A percentile compares a stretch with the other conserved stretches of the same genome.
phyloP scores from a whole-genome alignment of 2,113 vertebrate species.

The Bagarius yarrelli region DNA sequence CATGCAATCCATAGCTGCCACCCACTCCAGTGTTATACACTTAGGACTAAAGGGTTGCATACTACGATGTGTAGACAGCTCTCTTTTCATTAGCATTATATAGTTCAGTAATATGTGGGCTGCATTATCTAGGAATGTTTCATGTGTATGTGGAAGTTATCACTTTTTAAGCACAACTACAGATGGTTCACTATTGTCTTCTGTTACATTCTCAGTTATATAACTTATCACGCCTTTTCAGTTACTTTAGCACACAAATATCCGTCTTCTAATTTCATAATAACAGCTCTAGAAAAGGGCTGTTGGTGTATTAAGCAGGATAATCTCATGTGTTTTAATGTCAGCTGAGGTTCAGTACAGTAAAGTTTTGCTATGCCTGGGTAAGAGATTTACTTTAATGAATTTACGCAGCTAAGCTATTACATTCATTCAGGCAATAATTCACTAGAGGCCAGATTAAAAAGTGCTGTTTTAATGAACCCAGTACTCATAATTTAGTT shows the following conservation, averaged over 20 bases:
- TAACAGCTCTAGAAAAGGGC: background rate
- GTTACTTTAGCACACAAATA: no score
- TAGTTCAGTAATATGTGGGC: constrained; percentile 38
- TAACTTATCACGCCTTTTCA: constrained; percentile 29
- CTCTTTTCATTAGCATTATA: constrained; percentile 36
- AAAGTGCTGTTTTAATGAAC: background rate
- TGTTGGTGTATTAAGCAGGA: constrained; percentile 10
- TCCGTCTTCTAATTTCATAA: background rate
- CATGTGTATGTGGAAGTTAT: constrained; percentile 34
- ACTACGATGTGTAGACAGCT: constrained; percentile 38
- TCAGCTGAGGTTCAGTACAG: constrained; percentile 5
- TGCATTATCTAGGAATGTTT: constrained; percentile 32
- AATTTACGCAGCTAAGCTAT: background rate
- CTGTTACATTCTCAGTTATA: constrained; percentile 28
- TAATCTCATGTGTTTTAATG: constrained; percentile 19
- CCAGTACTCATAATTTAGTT: background rate
- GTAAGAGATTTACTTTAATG: constrained; percentile 20
- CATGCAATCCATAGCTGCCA: constrained; percentile 43
- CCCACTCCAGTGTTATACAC: constrained; percentile 35
- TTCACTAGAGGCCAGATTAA: background rate
- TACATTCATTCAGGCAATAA: background rate
- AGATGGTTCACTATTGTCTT: constrained; percentile 30
- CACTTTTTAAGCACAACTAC: constrained; percentile 30
- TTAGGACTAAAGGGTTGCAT: constrained; percentile 34
- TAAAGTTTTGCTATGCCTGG: constrained; percentile 6